These are phyloP conservation scores for Apodemia duryi DNA, from an alignment of 2,888 invertebrate species.

Conservation along the genomic window DNA sequence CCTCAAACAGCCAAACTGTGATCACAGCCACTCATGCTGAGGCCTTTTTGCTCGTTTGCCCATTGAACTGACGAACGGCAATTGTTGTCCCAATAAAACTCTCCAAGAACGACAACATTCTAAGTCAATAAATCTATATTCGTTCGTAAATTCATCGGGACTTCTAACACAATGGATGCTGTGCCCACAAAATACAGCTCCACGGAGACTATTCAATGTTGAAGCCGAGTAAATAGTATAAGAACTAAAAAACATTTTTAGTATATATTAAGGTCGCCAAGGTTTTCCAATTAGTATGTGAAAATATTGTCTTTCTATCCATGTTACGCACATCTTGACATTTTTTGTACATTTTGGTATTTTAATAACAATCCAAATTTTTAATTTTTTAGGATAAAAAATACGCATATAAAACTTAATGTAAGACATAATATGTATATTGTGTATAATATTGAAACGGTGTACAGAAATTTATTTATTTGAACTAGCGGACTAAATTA, in stretches of 20 bases:
- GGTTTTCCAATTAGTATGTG: neutral
- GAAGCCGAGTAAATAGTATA: neutral
- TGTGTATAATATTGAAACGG: too few species aligned
- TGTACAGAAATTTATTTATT: too few species aligned
- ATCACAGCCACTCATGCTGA: conserved; percentile 30
- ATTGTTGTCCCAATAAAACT: conserved; percentile 10
- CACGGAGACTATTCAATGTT: neutral
- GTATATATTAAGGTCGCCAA: neutral
- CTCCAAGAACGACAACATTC: conserved; percentile 2
- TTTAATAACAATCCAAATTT: too few species aligned
- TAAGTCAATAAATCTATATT: conserved; percentile 17
- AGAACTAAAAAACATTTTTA: neutral
- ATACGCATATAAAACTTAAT: too few species aligned
- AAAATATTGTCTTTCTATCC: too few species aligned
- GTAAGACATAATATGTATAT: too few species aligned
- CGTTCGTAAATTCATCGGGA: conserved; percentile 35
- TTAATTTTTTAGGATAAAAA: too few species aligned
- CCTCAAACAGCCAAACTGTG: neutral
- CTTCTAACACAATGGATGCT: neutral
- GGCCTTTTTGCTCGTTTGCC: conserved; percentile 40
- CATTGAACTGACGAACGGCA: conserved; percentile 37
- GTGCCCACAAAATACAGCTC: neutral
- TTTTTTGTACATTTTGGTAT: too few species aligned
- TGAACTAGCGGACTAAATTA: too few species aligned
- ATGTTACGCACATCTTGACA: too few species aligned